Conservation (phyloP, 2,797 vertebrate species). For the Pipistrellus kuhlii region DNA sequence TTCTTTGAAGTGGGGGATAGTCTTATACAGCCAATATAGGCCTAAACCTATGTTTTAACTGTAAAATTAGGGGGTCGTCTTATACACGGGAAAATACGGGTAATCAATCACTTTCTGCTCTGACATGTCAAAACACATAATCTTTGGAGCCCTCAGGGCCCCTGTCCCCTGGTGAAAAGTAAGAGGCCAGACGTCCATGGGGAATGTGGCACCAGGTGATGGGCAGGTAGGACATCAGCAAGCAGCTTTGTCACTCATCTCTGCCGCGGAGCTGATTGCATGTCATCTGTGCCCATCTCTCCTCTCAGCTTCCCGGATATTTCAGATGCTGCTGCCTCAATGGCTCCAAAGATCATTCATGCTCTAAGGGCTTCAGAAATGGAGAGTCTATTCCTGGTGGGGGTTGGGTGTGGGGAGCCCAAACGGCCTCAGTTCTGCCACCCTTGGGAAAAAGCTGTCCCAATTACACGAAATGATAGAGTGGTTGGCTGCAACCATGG, state of each 20-base stretch:
- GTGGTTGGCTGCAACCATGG: constrained; percentile 71
- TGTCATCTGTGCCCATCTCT: constrained; percentile 15
- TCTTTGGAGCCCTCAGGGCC: neutral
- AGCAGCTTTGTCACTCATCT: constrained; percentile 47
- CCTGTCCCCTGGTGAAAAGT: constrained; percentile 54
- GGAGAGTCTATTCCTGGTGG: accelerated
- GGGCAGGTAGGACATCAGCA: constrained; percentile 36
- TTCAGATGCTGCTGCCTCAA: neutral
- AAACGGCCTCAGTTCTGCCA: constrained; percentile 3
- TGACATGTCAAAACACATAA: constrained; percentile 23
- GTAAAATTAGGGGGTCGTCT: too few species aligned
- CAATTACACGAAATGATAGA: constrained; percentile 77
- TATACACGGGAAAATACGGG: too few species aligned
- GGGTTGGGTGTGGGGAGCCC: too few species aligned
- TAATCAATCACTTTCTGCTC: constrained; percentile 33
- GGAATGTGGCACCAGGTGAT: constrained; percentile 29
- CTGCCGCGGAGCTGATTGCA: neutral
- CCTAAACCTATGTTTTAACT: too few species aligned
- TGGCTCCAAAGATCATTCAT: constrained; percentile 15
- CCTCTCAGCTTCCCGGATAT: neutral
- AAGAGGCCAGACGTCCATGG: neutral
- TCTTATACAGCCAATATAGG: too few species aligned
- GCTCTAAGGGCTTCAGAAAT: neutral
- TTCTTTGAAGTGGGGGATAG: too few species aligned
- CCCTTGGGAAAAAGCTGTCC: constrained; percentile 67